Percentiles rank a stretch among this genome's conserved stretches.
Conservation (phyloP, 1,140 invertebrate species). For the Bathynomus jamesi region DNA sequence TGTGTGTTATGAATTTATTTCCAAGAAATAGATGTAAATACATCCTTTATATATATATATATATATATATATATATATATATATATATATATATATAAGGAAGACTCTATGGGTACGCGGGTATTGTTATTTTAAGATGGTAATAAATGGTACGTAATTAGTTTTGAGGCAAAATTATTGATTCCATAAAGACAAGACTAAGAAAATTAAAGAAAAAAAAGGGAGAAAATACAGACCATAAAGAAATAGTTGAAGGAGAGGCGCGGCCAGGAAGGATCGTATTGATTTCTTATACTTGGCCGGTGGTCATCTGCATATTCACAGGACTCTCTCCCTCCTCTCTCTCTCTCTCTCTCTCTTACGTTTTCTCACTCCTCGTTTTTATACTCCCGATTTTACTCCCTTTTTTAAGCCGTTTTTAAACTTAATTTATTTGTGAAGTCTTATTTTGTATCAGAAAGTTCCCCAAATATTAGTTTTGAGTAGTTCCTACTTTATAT, state of each 20-base stretch:
- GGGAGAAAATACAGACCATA: neutral
- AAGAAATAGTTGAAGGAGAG: neutral
- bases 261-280: neutral
- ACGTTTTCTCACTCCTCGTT: neutral
- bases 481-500: too few species aligned
- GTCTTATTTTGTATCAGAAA: too few species aligned
- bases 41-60: neutral
- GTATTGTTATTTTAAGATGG: slow-evolving; percentile 1
- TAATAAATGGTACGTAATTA: neutral
- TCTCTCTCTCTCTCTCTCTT: neutral
- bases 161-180: neutral
- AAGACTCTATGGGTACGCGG: neutral
- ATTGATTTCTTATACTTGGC: slow-evolving; percentile 1
- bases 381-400: neutral
- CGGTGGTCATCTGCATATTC: neutral
- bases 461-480: too few species aligned
- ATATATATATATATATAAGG: neutral
- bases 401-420: neutral
- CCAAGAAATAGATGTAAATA: neutral
- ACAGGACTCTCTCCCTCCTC: neutral
- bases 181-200: neutral
- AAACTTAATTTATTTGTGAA: too few species aligned
- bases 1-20: too few species aligned
- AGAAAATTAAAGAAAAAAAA: slow-evolving; percentile 1
- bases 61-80: neutral